Conservation (phyloP, 2,888 invertebrate species). For the Syritta pipiens region DNA sequence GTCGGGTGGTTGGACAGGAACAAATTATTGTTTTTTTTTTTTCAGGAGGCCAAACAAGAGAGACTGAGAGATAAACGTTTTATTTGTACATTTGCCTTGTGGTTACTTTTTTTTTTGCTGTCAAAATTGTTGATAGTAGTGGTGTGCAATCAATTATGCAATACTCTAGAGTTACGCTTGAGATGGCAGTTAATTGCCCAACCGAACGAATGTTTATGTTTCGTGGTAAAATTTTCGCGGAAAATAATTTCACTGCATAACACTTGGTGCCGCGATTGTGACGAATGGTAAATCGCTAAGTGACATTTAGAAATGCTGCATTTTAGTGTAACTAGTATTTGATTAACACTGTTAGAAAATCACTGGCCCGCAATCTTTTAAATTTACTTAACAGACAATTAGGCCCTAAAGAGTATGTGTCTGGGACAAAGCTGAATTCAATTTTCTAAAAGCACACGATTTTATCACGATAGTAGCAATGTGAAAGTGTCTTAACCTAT, state of each 20-base stretch:
- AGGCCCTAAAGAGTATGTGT: too few species aligned
- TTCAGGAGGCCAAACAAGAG: conserved; percentile 21
- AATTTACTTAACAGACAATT: too few species aligned
- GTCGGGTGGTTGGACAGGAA: conserved; percentile 46
- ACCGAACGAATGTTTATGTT: conserved; percentile 45
- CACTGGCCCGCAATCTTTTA: too few species aligned
- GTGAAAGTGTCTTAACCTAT: too few species aligned
- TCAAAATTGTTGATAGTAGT: conserved; percentile 39
- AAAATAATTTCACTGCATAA: background rate
- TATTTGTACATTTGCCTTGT: conserved; percentile 3
- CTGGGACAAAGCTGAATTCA: too few species aligned
- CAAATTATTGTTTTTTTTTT: conserved; percentile 37
- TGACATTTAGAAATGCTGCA: conserved; percentile 31
- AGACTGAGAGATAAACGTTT: conserved; percentile 26
- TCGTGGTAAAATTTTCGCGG: conserved; percentile 27
- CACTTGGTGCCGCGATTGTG: background rate
- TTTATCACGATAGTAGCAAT: too few species aligned
- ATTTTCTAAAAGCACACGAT: too few species aligned
- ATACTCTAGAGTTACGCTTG: conserved; percentile 58
- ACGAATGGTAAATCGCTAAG: conserved; percentile 15
- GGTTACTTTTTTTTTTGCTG: conserved; percentile 21
- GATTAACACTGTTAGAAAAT: too few species aligned
- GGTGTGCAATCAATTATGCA: conserved; percentile 68
- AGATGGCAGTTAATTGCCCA: conserved; percentile 65
- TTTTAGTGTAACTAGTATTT: too few species aligned